Conservation (phyloP, 1,140 invertebrate species). For the Neodiprion pinetum region DNA sequence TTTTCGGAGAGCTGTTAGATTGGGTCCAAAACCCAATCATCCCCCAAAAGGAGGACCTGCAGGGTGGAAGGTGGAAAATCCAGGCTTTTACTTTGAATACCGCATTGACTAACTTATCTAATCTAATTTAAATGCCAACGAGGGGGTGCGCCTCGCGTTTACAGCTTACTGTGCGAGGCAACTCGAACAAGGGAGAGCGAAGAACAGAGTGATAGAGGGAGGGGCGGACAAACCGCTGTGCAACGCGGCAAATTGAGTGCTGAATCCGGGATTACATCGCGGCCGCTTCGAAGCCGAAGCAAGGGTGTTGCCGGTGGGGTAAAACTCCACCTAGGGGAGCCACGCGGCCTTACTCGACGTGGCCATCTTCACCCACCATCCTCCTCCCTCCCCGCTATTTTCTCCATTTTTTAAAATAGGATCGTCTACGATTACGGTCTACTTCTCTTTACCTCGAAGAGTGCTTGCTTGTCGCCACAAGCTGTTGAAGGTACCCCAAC, state of each 20-base stretch:
- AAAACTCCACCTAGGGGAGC: background rate
- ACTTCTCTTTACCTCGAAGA: too few relatives aligned
- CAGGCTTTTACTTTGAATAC: slow-evolving; percentile 22
- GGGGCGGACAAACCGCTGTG: slow-evolving; percentile 50
- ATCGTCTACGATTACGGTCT: too few relatives aligned
- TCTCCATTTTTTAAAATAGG: too few relatives aligned
- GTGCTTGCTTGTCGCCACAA: too few relatives aligned
- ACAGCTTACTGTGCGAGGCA: background rate
- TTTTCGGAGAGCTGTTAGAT: too few relatives aligned
- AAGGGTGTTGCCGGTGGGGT: background rate
- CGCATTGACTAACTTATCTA: slow-evolving; percentile 62
- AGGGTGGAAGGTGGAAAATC: background rate
- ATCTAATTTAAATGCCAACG: slow-evolving; percentile 51
- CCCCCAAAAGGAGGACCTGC: background rate
- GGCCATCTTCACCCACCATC: background rate
- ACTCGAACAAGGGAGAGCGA: slow-evolving; percentile 16
- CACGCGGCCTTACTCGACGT: background rate
- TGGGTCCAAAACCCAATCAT: background rate
- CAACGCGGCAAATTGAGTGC: slow-evolving; percentile 63
- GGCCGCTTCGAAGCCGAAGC: background rate
- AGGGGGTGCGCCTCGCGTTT: slow-evolving; percentile 21
- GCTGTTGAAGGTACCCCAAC: too few relatives aligned
- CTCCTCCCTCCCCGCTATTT: too few relatives aligned
- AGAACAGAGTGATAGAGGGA: slow-evolving; percentile 13
- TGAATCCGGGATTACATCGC: slow-evolving; percentile 59